Evolutionary conservation across 2,888 invertebrate genomes (phyloP).

Genomic region (Cyclophora punctaria): DNA sequence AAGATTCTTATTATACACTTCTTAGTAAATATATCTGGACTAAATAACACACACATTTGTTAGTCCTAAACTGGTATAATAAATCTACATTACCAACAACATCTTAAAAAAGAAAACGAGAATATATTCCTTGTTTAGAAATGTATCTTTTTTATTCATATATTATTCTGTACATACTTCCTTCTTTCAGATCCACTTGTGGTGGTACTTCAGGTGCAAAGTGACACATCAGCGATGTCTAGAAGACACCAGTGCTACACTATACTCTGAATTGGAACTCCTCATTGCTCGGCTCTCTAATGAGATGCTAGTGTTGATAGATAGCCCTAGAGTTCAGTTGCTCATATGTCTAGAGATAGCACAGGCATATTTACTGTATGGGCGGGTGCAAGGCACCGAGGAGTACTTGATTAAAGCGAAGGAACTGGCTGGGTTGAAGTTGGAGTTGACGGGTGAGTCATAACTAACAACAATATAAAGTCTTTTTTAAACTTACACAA

Average conservation of each 20-base stretch:
- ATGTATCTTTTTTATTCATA: slow-evolving; percentile 1
- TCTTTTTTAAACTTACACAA: too few relatives aligned
- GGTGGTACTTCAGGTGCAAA: slow-evolving; percentile 86
- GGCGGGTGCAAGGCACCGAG: slow-evolving; percentile 81
- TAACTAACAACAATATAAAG: background rate
- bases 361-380: slow-evolving; percentile 83
- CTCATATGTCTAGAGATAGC: slow-evolving; percentile 69
- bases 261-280: slow-evolving; percentile 76
- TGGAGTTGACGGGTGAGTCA: slow-evolving; percentile 80
- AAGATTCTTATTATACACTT: slow-evolving; percentile 18
- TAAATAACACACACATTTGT: background rate
- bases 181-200: slow-evolving; percentile 52
- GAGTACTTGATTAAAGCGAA: slow-evolving; percentile 79
- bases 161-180: background rate
- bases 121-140: too few relatives aligned
- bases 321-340: slow-evolving; percentile 47
- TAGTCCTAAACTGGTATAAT: too few relatives aligned
- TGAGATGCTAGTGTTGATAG: slow-evolving; percentile 43
- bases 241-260: slow-evolving; percentile 82
- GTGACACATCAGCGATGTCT: slow-evolving; percentile 84
- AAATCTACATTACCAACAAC: too few relatives aligned
- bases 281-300: slow-evolving; percentile 60
- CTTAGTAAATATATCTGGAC: background rate
- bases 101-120: too few relatives aligned
- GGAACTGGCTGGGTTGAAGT: slow-evolving; percentile 77